Conservation (phyloP, 2,888 invertebrate species). For the Callyntrura guangdongensis region DNA sequence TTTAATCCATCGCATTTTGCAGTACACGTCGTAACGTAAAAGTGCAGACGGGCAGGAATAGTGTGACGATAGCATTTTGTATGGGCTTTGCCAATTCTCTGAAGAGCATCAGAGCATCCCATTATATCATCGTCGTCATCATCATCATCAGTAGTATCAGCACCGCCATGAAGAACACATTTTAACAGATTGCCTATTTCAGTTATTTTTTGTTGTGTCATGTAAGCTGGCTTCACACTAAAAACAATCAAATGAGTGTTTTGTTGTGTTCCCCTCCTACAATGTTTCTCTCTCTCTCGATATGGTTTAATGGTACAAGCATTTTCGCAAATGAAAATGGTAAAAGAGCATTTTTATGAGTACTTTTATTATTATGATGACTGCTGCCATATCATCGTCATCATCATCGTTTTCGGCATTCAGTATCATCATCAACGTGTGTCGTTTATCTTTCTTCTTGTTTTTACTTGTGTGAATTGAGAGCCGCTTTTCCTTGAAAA, state of each 20-base stretch:
- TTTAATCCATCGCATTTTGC: constrained; percentile 46
- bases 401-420: not conserved
- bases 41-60: not conserved
- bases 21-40: constrained; percentile 17
- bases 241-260: constrained; percentile 46
- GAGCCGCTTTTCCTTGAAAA: not conserved
- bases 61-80: not conserved
- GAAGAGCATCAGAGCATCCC: not conserved
- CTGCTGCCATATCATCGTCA: not conserved
- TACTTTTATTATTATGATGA: not conserved
- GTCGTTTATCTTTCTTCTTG: not conserved
- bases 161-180: not conserved
- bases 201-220: not conserved
- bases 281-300: too few relatives aligned
- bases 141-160: too few relatives aligned
- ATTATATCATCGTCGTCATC: not conserved
- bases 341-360: constrained; percentile 10
- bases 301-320: too few relatives aligned
- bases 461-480: not conserved
- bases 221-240: not conserved
- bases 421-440: not conserved
- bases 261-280: not conserved
- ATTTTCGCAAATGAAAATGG: not conserved
- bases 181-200: constrained; percentile 26
- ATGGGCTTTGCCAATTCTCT: not conserved